A percentile compares a stretch with the other conserved stretches of the same genome.
These are phyloP conservation scores for Hypothenemus hampei DNA, from an alignment of 1,140 invertebrate genomes.

Conservation along the genomic window DNA sequence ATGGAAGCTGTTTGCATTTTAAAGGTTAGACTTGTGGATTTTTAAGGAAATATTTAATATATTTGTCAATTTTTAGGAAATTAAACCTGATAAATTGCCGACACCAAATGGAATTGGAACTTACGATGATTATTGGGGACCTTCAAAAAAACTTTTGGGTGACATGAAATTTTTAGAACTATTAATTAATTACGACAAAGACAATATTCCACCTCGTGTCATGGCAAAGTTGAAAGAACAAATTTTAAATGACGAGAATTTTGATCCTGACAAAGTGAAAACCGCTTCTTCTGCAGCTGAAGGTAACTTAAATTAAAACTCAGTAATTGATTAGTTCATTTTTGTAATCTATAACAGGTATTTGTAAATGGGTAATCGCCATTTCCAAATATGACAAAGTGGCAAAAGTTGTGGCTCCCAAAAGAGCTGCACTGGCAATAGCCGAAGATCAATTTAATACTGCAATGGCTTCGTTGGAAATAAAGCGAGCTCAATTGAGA, in stretches of 20 bases:
- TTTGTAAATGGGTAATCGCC: constrained; percentile 89
- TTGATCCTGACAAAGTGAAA: constrained; percentile 89
- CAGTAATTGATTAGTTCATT: background rate
- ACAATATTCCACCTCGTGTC: constrained; percentile 74
- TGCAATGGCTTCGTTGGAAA: constrained; percentile 63
- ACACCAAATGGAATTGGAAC: constrained; percentile 72
- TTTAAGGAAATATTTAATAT: background rate
- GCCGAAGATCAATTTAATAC: constrained; percentile 59
- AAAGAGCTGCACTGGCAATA: constrained; percentile 70
- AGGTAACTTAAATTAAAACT: constrained; percentile 46
- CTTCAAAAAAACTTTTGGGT: constrained; percentile 83
- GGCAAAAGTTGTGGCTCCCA: constrained; percentile 81
- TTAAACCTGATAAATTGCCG: constrained; percentile 78
- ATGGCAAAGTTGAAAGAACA: constrained; percentile 82
- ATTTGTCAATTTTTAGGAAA: constrained; percentile 49
- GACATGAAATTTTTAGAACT: constrained; percentile 87
- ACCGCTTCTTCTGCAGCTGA: constrained; percentile 71
- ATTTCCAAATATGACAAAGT: constrained; percentile 93
- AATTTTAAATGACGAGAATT: constrained; percentile 76
- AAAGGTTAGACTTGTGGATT: constrained; percentile 55
- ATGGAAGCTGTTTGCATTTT: constrained; percentile 96
- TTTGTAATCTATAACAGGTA: constrained; percentile 43
- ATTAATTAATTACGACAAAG: constrained; percentile 86
- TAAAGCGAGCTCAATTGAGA: constrained; percentile 71
- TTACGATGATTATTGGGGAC: constrained; percentile 89